phyloP scores from a whole-genome alignment of 2,797 vertebrate species.

The Cynopterus sphinx region DNA sequence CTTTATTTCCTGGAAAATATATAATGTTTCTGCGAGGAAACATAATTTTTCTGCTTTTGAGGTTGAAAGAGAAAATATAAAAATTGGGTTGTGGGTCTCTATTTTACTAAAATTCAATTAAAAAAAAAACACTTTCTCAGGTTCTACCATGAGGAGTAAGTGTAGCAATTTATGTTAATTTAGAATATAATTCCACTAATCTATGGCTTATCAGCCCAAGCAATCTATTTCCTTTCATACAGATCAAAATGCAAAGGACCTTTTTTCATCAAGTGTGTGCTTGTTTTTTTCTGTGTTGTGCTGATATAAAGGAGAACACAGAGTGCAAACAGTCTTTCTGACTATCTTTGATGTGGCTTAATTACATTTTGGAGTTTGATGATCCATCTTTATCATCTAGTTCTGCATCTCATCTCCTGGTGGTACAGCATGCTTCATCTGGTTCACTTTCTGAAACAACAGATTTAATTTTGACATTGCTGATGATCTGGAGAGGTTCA shows the following conservation, averaged over 20 bases:
- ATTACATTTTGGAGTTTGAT: constrained; percentile 22
- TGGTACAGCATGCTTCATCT: background rate
- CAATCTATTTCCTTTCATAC: background rate
- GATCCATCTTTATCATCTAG: background rate
- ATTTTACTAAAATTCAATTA: background rate
- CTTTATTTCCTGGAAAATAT: background rate
- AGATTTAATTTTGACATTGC: constrained; percentile 31
- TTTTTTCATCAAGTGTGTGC: background rate
- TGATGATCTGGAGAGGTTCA: background rate
- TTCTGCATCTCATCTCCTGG: background rate
- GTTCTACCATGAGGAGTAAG: background rate
- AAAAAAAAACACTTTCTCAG: background rate
- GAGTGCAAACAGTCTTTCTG: background rate
- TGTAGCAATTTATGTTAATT: background rate
- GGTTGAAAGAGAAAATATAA: background rate
- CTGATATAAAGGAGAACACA: background rate
- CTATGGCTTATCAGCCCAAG: background rate
- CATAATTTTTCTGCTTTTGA: background rate
- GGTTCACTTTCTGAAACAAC: constrained; percentile 37
- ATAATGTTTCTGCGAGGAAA: background rate
- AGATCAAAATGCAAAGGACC: background rate
- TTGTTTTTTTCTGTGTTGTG: background rate
- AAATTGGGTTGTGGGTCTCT: background rate
- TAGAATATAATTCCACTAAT: background rate
- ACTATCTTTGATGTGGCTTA: background rate